phyloP scores from a whole-genome alignment of 1,140 invertebrate species.

The Potamilus streckersoni region DNA sequence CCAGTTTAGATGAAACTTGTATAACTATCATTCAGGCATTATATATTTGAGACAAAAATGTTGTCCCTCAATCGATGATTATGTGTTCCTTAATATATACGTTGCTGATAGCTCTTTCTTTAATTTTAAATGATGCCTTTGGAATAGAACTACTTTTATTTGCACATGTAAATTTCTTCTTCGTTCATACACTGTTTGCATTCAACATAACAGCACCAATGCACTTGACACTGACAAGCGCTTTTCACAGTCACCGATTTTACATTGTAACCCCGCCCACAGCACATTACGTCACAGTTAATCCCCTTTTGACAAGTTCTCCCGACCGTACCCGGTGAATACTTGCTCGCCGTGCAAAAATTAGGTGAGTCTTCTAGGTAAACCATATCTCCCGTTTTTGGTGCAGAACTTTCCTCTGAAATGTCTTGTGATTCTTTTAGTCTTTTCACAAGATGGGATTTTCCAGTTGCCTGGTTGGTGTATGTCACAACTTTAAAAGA shows the following conservation, averaged over 20 bases:
- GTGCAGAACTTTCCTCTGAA: conserved; percentile 66
- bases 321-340: conserved; percentile 58
- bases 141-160: conserved; percentile 35
- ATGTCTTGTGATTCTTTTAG: conserved; percentile 8
- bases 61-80: too few relatives aligned
- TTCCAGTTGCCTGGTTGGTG: conserved; percentile 54
- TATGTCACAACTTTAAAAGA: conserved; percentile 77
- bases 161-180: conserved; percentile 62
- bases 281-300: conserved; percentile 71
- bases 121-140: not conserved
- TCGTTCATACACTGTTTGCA: conserved; percentile 57
- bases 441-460: conserved; percentile 29
- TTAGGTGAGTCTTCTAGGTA: conserved; percentile 90
- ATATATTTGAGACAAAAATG: not conserved
- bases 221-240: conserved; percentile 59
- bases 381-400: conserved; percentile 88
- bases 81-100: not conserved
- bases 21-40: not conserved
- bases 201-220: conserved; percentile 63
- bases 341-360: conserved; percentile 78
- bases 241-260: conserved; percentile 41
- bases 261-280: conserved; percentile 66
- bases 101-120: too few relatives aligned
- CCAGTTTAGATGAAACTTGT: not conserved
- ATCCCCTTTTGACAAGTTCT: conserved; percentile 66